These are phyloP conservation scores for Panulirus ornatus DNA, from an alignment of 1,140 invertebrate species.

Conservation along the genomic window DNA sequence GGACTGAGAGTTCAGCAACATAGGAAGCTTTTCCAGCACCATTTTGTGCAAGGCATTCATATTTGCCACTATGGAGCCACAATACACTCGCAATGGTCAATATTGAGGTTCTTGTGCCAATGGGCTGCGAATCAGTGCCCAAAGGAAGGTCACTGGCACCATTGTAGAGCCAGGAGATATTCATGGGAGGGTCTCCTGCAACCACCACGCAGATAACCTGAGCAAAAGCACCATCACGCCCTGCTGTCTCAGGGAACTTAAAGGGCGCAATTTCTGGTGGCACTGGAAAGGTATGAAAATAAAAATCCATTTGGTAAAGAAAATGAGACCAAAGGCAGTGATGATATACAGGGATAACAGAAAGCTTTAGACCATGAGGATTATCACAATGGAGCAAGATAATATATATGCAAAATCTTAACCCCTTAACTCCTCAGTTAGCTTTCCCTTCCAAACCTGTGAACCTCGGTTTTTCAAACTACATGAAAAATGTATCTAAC, in stretches of 20 bases:
- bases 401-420: no score
- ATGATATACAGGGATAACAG: background rate
- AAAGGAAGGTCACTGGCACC: conserved; percentile 52
- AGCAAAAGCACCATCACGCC: conserved; percentile 85
- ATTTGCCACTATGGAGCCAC: conserved; percentile 84
- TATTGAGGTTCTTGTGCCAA: conserved; percentile 77
- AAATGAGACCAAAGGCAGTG: background rate
- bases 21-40: conserved; percentile 82
- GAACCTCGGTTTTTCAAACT: no score
- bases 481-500: no score
- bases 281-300: conserved; percentile 80
- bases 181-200: conserved; percentile 86
- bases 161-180: conserved; percentile 82
- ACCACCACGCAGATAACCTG: conserved; percentile 86
- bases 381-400: no score
- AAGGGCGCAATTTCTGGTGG: conserved; percentile 84
- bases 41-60: conserved; percentile 86
- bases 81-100: conserved; percentile 78
- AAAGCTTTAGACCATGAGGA: background rate
- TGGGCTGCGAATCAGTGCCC: conserved; percentile 50
- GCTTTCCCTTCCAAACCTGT: no score
- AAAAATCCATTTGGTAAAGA: conserved; percentile 18
- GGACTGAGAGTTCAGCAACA: conserved; percentile 80
- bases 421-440: no score
- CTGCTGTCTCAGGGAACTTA: conserved; percentile 81